Evolutionary conservation across 2,113 vertebrate genomes (phyloP), one percentile per base, ranked within the genome.

Genomic region (Manacus vitellinus): DNA sequence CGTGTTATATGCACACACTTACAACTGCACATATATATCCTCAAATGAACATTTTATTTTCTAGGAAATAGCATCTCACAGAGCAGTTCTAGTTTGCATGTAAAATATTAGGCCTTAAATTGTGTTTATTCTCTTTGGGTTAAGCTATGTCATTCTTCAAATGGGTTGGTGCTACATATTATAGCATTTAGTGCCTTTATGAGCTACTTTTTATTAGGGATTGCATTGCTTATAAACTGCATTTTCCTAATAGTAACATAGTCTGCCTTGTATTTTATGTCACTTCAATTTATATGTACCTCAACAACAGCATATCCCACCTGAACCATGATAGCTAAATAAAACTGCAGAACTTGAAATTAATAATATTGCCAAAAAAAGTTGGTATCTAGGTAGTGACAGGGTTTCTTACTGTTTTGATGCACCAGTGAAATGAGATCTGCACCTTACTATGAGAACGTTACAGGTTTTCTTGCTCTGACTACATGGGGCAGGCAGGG

Each of bases 281-380:
- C 59, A 79, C 85, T 97, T 95, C 80, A 92, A 93, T 86, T 94
- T 94, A 92, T 67, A 73, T 61, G n/a, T 74, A 83, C 47, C 46
- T 94, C 92, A 89, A 67, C 35, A 93, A 16, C 5, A 52, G 43
- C 43, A 37, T 52, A 70, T 92, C 82, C 85, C 66, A 76, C 46
- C 75, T 96, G 91, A 96, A 80, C 85, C 76, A 41, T 72, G 90
- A 22, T 76, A 91, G 90, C 55, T 87, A 97, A 95, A 96, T 96
- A 96, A 83, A 97, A 97, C 89, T 94, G 86, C 70, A 96, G 92
- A 94, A 73, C 12, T 72, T 54, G 68, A 97, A 94, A 83, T 91
- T 17, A 33, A 81, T 92, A 94, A 74, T 96, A 95, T 80, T 95
- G 65, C 47, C 44, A 19, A 15, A 93, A 93, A 95, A 87, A 65